phyloP scores from a whole-genome alignment of 2,113 vertebrate species.

The Nesospiza acunhae region DNA sequence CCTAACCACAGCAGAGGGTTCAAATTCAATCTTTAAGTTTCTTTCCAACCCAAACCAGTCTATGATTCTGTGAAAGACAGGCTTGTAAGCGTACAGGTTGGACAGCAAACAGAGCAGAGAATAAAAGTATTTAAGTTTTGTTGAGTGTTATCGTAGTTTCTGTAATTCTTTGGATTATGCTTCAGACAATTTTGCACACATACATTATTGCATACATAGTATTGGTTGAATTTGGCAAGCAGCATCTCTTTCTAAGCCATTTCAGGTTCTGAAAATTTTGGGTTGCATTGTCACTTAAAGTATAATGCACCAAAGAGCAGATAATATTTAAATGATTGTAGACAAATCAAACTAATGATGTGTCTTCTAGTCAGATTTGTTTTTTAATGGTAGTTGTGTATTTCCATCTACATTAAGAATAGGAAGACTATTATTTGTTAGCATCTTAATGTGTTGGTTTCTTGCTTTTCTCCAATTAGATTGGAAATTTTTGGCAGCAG shows the following conservation, averaged over 20 bases:
- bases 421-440: neutral
- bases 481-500: slow-evolving; percentile 84
- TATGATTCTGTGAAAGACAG: neutral
- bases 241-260: neutral
- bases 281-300: neutral
- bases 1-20: neutral
- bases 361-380: neutral
- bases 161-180: neutral
- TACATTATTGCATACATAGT: fast-evolving
- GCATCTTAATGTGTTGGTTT: neutral
- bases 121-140: neutral
- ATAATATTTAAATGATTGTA: neutral
- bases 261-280: neutral
- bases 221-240: neutral
- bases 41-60: neutral
- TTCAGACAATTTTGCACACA: fast-evolving
- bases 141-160: neutral
- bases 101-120: neutral
- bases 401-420: neutral
- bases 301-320: neutral
- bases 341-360: neutral
- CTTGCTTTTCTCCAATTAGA: slow-evolving; percentile 62
- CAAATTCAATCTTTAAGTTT: fast-evolving
- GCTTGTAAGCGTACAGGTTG: fast-evolving
- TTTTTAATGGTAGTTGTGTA: fast-evolving